Evolutionary conservation across 2,797 vertebrate genomes (phyloP), one percentile per base, ranked within the genome.

Genomic region (Hemibagrus guttatus): DNA sequence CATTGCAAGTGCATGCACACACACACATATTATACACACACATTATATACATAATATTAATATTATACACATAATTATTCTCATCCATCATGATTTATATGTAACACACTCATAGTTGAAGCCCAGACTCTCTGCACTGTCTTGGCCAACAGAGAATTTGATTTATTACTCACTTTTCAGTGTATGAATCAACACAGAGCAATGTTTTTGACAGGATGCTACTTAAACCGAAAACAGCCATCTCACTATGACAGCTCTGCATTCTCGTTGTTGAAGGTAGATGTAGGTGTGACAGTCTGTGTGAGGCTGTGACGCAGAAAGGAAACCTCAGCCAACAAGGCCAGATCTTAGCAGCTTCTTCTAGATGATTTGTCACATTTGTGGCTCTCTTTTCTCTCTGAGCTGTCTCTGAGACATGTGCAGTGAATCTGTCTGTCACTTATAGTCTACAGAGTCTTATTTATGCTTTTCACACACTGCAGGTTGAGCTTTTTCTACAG

Each of bases 381-480:
- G 35, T 11, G 1, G 17, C 75, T 35, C 13, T 35, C 9, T 78
- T n/a, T 19, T 58, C 75, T 31, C 75, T 35, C 74, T 9, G n/a
- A 76, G 74, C n/a, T 76, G 49, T 28, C 74, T 54, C n/a, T 19
- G 75, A 58, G 75, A 58, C 54, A 56, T 31, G 54, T 58, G 75
- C 75, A 58, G 75, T 78, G 75, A 78, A 78, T 31, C 54, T 13
- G 54, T 58, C 52, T 21, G 52, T 58, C 75, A 78, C 16, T 35
- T 58, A 35, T 35, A 35, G 52, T 35, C 75, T 52, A 76, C 49
- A 12, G 52, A 54, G 26, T 19, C 74, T 76, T 52, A 12, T 58
- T 58, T 58, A 28, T 17, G 74, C 75, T 76, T 76, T 31, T 76
- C n/a, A 56, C 8, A 76, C 49, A 31, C 74, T 56, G n/a, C 17